A percentile compares a stretch with the other conserved stretches of the same genome.
These are phyloP conservation scores for Natrix natrix DNA, from an alignment of 2,797 vertebrate species.

Conservation along the genomic window DNA sequence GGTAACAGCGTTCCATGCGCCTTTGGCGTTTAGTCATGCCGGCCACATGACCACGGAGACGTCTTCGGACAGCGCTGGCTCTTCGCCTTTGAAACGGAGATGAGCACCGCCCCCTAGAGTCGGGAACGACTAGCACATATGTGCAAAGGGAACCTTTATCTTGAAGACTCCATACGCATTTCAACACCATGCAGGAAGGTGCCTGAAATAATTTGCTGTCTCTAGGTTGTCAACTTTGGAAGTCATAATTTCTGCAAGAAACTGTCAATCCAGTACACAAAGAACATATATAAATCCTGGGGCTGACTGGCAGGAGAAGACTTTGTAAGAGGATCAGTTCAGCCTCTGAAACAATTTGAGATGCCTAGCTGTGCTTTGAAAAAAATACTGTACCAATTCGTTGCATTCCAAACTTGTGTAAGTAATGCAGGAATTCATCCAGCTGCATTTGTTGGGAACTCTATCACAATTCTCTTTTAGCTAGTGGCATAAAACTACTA, in stretches of 20 bases:
- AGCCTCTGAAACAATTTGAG: conserved; percentile 22
- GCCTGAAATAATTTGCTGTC: conserved; percentile 11
- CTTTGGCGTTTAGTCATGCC: no score
- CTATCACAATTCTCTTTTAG: background rate
- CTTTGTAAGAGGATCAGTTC: conserved; percentile 8
- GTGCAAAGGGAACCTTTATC: no score
- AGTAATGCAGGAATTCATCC: conserved; percentile 25
- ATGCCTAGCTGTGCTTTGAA: conserved; percentile 33
- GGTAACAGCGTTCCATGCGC: no score
- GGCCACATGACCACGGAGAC: no score
- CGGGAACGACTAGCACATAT: no score
- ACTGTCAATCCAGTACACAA: fast-evolving
- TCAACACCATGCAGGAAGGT: background rate
- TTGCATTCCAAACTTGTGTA: conserved; percentile 37
- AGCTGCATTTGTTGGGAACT: conserved; percentile 44
- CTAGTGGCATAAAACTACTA: background rate
- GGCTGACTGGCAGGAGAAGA: background rate
- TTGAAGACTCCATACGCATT: background rate
- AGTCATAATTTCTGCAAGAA: background rate
- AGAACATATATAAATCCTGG: background rate
- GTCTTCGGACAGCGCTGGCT: no score
- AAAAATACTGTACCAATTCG: conserved; percentile 16
- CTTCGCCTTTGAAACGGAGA: no score
- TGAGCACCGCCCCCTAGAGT: no score
- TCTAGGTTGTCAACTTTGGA: background rate